Percentiles rank a stretch among this genome's conserved stretches.
Conservation (phyloP, 2,113 vertebrate species). For the Okapia johnstoni region DNA sequence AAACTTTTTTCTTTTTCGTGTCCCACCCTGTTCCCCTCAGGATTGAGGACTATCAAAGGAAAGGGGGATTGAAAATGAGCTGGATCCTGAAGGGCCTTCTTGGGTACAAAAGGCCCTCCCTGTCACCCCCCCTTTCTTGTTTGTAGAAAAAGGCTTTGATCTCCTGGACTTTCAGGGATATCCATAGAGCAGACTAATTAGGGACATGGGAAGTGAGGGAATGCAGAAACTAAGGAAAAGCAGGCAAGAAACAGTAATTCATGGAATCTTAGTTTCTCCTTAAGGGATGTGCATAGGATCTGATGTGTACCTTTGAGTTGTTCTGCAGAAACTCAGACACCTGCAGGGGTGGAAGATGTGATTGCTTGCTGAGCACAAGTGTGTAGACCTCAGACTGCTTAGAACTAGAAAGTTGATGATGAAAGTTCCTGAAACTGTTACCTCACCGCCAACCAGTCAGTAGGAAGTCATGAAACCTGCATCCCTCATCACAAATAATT, state of each 20-base stretch:
- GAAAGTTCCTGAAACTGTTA: neutral
- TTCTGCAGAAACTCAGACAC: neutral
- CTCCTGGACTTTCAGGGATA: neutral
- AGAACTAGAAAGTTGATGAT: neutral
- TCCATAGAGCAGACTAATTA: neutral
- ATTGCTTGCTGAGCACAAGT: neutral
- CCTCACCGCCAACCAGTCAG: neutral
- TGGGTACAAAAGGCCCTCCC: neutral
- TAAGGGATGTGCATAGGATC: neutral
- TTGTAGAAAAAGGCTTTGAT: neutral
- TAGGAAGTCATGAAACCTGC: neutral
- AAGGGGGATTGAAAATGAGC: neutral
- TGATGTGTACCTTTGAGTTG: neutral
- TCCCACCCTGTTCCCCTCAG: neutral
- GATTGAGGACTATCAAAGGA: neutral
- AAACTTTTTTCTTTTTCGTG: neutral
- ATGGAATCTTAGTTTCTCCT: neutral
- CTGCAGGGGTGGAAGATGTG: neutral
- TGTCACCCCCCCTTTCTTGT: neutral
- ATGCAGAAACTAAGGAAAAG: neutral
- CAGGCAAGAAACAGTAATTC: neutral
- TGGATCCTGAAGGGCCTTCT: neutral
- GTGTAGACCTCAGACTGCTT: neutral
- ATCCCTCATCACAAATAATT: neutral
- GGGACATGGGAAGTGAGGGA: neutral